Base-by-base conservation (phyloP, 1,140 invertebrate genomes). In the Apis cerana region DNA sequence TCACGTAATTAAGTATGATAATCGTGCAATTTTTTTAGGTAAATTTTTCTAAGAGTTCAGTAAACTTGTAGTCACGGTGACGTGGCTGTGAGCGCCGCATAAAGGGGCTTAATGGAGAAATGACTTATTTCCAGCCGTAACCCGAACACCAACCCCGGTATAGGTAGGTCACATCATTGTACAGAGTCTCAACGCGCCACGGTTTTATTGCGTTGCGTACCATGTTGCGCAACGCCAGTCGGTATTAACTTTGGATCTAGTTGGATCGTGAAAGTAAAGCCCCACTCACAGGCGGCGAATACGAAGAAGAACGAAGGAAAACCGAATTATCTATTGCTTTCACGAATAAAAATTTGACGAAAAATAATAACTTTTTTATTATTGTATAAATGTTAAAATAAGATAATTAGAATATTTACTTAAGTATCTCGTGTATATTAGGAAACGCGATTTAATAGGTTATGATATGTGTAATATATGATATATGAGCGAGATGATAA, bases 121-220 rank as follows among this genome's bases (percentile, higher is more conserved):
- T 84, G 71, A 82, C 78, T 82, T 81, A 82, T 82, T 81, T 84
- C 80, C 80, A 84, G 80, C 58, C 67, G 81, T 82, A 82, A 76
- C 80, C 64, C 72, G 80, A 82, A 82, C 72, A 70, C 75, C 23
- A 17, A 48, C 59, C 33, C 33, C 43, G 27, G 21, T 58, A 75
- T 84, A 81, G 80, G 80, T 81, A 75, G 78, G 79, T 82, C 80
- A 84, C 70, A 70, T 56, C 80, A 75, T 84, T 80, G 71, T 75
- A 70, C 43, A 43, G 56, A 58, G 13, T 7, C 70, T 13, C 58
- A 65, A 82, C 56, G 17, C 52, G 76, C 62, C 82, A 80, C 82
- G 72, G 59, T 84, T 82, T 58, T 70, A 84, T 83, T 83, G 64
- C 82, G 68, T 74, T 74, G 82, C 82, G 82, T 74, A 71, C 52